phyloP scores from a whole-genome alignment of 2,888 invertebrate genomes.

The Zootermopsis nevadensis region DNA sequence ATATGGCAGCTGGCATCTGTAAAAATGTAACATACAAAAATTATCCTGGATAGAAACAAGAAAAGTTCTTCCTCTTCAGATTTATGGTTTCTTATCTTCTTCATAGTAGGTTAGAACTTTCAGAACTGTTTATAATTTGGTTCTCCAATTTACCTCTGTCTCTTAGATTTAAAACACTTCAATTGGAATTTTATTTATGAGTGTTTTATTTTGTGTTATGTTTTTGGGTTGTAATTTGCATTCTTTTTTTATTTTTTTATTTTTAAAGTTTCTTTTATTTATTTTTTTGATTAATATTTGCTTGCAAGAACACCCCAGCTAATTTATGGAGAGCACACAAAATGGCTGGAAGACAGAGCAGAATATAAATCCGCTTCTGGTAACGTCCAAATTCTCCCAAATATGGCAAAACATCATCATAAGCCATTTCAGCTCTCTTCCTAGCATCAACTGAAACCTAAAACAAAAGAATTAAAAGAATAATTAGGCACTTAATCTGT shows the following conservation, averaged over 20 bases:
- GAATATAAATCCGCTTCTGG: constrained; percentile 74
- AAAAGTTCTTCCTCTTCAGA: too few species aligned
- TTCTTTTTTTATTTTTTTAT: too few species aligned
- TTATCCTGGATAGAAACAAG: background rate
- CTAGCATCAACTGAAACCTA: background rate
- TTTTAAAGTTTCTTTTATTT: too few species aligned
- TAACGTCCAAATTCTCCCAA: constrained; percentile 79
- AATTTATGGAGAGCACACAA: constrained; percentile 80
- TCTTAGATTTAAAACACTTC: too few species aligned
- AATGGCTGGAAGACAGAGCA: constrained; percentile 77
- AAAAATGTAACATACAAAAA: background rate
- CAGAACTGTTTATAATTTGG: too few species aligned
- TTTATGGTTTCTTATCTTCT: too few species aligned
- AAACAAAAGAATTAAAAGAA: background rate
- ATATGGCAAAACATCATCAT: constrained; percentile 75
- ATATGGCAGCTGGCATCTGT: constrained; percentile 71
- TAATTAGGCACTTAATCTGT: too few species aligned
- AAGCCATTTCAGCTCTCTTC: constrained; percentile 67
- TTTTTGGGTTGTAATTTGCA: too few species aligned
- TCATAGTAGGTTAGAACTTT: too few species aligned
- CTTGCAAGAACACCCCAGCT: constrained; percentile 76
- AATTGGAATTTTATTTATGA: too few species aligned
- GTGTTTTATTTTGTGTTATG: too few species aligned
- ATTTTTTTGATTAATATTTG: constrained; percentile 73
- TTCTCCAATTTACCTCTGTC: too few species aligned